A percentile compares a stretch with the other conserved stretches of the same genome.
Conservation (phyloP, 2,797 vertebrate species). For the Microcaecilia unicolor region DNA sequence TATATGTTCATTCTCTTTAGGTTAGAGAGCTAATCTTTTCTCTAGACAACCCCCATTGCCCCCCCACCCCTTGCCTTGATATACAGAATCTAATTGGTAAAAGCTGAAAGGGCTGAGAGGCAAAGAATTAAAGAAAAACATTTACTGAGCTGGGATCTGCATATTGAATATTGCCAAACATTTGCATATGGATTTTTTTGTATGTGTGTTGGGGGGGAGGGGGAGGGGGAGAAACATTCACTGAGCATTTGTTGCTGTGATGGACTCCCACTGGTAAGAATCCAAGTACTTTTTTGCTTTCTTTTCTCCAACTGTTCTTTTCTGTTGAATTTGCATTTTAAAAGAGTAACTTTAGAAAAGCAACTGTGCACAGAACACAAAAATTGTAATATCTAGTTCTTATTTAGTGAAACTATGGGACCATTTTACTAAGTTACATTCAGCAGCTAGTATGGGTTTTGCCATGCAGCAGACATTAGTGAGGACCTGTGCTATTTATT, state of each 20-base stretch:
- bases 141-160: constrained; percentile 40
- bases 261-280: constrained; percentile 36
- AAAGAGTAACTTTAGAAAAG: constrained; percentile 9
- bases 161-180: constrained; percentile 42
- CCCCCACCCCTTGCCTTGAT: too few relatives aligned
- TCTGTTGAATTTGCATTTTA: constrained; percentile 9
- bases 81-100: constrained; percentile 54
- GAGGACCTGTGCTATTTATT: too few relatives aligned
- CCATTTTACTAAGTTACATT: too few relatives aligned
- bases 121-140: constrained; percentile 46
- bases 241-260: constrained; percentile 37
- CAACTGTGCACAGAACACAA: constrained; percentile 9
- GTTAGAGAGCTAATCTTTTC: constrained; percentile 50
- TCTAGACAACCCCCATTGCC: constrained; percentile 40
- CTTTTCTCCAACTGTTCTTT: constrained; percentile 42
- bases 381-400: constrained; percentile 4
- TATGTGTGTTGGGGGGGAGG: too few relatives aligned
- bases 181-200: constrained; percentile 49
- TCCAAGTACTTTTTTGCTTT: constrained; percentile 27
- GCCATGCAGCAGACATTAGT: too few relatives aligned
- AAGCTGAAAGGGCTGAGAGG: constrained; percentile 39
- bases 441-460: too few relatives aligned
- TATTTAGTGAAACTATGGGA: too few relatives aligned
- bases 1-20: constrained; percentile 42
- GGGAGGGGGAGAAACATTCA: constrained; percentile 32